Conservation (phyloP, 2,797 vertebrate species). For the Lates japonicus region DNA sequence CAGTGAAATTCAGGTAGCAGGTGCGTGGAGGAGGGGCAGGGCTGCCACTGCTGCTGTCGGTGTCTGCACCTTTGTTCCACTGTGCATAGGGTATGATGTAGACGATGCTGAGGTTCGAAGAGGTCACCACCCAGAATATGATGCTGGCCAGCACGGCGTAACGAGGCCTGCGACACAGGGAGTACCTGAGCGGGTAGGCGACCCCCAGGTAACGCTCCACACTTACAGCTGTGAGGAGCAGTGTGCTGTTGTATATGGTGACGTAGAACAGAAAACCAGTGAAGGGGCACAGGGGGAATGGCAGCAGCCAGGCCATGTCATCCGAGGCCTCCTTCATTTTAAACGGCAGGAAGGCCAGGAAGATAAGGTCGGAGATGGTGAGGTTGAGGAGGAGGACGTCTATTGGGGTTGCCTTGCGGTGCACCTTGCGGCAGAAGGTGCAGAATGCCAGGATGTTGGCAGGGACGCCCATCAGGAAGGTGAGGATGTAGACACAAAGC, state of each 20-base stretch:
- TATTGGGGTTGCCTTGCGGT: slow-evolving; percentile 79
- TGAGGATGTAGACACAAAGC: slow-evolving; percentile 85
- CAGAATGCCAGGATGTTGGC: slow-evolving; percentile 88
- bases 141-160: slow-evolving; percentile 81
- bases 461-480: slow-evolving; percentile 89
- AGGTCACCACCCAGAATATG: slow-evolving; percentile 87
- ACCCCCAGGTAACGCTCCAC: slow-evolving; percentile 92
- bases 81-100: slow-evolving; percentile 82
- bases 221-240: slow-evolving; percentile 90
- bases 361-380: slow-evolving; percentile 90
- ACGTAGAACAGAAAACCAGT: slow-evolving; percentile 90
- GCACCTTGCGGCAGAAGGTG: slow-evolving; percentile 85
- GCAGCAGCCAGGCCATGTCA: slow-evolving; percentile 84
- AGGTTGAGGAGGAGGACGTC: slow-evolving; percentile 92
- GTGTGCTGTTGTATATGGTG: slow-evolving; percentile 93
- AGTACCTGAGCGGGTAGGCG: slow-evolving; percentile 88
- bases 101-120: slow-evolving; percentile 88
- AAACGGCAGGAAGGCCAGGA: slow-evolving; percentile 89
- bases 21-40: slow-evolving; percentile 21
- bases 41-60: too few species aligned
- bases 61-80: neutral
- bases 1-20: slow-evolving; percentile 87
- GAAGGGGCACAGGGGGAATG: slow-evolving; percentile 83
- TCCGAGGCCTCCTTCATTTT: slow-evolving; percentile 88
- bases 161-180: slow-evolving; percentile 82